Percentiles rank a stretch among this genome's conserved stretches.
These are phyloP conservation scores for Microtus richardsoni DNA, from an alignment of 2,113 vertebrate genomes.

Conservation along the genomic window DNA sequence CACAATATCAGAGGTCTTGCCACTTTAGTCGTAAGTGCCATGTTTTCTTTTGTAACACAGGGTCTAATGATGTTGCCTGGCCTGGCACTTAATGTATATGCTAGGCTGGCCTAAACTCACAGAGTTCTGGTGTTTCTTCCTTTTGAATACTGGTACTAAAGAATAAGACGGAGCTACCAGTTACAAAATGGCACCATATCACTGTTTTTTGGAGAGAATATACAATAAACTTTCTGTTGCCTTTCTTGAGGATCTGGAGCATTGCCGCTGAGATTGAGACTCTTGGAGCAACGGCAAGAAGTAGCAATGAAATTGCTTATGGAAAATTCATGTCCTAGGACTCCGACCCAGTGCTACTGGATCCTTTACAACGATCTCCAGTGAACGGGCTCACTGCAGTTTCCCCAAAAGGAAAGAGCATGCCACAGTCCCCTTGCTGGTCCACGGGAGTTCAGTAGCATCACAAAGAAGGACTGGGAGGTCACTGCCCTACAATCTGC, in stretches of 20 bases:
- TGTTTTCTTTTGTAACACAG: background rate
- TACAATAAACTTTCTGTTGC: background rate
- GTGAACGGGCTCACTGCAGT: background rate
- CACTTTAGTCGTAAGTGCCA: conserved; percentile 12
- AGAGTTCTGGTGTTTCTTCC: background rate
- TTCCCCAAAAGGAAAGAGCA: background rate
- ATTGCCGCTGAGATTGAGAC: background rate
- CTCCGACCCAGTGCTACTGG: no score
- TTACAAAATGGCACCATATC: background rate
- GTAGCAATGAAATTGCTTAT: background rate
- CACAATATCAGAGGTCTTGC: conserved; percentile 52
- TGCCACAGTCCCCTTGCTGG: no score
- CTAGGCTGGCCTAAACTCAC: background rate
- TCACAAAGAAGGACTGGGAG: no score
- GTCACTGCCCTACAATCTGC: background rate
- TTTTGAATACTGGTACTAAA: background rate
- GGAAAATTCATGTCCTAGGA: background rate
- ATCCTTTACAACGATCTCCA: background rate
- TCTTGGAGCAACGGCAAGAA: background rate
- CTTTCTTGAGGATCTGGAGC: background rate
- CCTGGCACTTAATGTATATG: background rate
- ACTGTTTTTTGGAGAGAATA: background rate
- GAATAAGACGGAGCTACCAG: background rate
- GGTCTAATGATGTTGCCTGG: background rate
- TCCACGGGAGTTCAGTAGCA: background rate